These are phyloP conservation scores for Hypsibius dujardini DNA, from an alignment of 1,140 invertebrate species.

Conservation along the genomic window DNA sequence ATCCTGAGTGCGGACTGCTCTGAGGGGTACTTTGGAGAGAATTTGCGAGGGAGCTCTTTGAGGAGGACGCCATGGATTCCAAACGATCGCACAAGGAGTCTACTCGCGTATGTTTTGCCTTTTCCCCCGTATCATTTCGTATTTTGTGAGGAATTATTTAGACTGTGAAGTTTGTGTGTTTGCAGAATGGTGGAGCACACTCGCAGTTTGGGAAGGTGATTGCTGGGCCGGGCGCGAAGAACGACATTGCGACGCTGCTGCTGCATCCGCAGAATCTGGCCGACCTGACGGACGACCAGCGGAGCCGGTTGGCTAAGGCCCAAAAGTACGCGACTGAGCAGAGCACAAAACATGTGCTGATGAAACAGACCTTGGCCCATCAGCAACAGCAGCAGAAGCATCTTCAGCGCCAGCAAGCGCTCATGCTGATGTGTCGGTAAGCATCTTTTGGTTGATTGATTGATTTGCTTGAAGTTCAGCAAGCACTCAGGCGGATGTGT, in stretches of 20 bases:
- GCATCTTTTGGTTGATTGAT: not conserved
- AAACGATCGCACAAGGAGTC: too few relatives aligned
- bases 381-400: conserved; percentile 54
- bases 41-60: too few relatives aligned
- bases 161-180: too few relatives aligned
- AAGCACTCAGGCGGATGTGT: conserved; percentile 40
- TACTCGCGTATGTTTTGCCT: too few relatives aligned
- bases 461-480: conserved; percentile 34
- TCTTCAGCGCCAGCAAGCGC: conserved; percentile 39
- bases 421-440: conserved; percentile 39
- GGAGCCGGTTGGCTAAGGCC: conserved; percentile 66
- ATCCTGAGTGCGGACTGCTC: too few relatives aligned
- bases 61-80: too few relatives aligned
- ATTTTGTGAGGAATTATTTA: too few relatives aligned
- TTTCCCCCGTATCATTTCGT: too few relatives aligned
- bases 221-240: conserved; percentile 47
- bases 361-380: conserved; percentile 94
- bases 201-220: conserved; percentile 61
- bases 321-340: conserved; percentile 99
- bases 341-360: conserved; percentile 93
- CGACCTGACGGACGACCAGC: conserved; percentile 61
- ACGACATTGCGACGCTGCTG: conserved; percentile 43
- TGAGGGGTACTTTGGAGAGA: too few relatives aligned
- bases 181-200: too few relatives aligned
- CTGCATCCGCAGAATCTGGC: conserved; percentile 40